Evolutionary conservation across 2,113 vertebrate species (phyloP).

Genomic region (Vimba vimba): DNA sequence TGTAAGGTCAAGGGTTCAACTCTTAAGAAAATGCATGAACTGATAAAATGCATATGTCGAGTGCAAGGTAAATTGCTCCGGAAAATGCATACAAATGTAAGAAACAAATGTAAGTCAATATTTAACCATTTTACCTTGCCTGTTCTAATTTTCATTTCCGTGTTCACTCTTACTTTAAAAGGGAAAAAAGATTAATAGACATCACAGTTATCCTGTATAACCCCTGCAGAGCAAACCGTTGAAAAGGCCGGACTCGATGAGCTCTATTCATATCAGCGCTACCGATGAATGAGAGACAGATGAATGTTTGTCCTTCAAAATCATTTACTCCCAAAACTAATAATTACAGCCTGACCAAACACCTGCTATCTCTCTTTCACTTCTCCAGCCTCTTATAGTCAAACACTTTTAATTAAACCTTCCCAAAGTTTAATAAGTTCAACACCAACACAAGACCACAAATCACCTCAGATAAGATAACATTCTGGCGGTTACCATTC

Average conservation of each 20-base stretch:
- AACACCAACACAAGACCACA: constrained; percentile 54
- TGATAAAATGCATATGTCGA: too few relatives aligned
- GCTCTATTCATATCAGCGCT: constrained; percentile 16
- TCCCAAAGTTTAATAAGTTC: constrained; percentile 62
- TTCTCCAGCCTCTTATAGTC: constrained; percentile 38
- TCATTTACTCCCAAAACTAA: constrained; percentile 8
- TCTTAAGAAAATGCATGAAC: background rate
- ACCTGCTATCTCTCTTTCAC: constrained; percentile 54
- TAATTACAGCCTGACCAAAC: constrained; percentile 27
- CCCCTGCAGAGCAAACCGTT: background rate
- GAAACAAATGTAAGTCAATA: background rate
- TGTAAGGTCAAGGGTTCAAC: background rate
- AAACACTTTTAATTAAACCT: constrained; percentile 64
- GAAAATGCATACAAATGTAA: background rate
- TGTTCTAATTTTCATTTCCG: background rate
- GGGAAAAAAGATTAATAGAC: background rate
- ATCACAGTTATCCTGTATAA: background rate
- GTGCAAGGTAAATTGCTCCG: background rate
- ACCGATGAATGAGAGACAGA: background rate
- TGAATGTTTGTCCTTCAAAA: constrained; percentile 38
- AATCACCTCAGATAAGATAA: constrained; percentile 68
- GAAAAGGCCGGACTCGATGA: background rate
- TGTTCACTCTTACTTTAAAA: background rate
- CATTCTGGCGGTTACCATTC: constrained; percentile 50
- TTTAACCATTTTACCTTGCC: background rate